Evolutionary conservation across 2,888 invertebrate genomes (phyloP).

Genomic region (Gandaritis pyraliata): DNA sequence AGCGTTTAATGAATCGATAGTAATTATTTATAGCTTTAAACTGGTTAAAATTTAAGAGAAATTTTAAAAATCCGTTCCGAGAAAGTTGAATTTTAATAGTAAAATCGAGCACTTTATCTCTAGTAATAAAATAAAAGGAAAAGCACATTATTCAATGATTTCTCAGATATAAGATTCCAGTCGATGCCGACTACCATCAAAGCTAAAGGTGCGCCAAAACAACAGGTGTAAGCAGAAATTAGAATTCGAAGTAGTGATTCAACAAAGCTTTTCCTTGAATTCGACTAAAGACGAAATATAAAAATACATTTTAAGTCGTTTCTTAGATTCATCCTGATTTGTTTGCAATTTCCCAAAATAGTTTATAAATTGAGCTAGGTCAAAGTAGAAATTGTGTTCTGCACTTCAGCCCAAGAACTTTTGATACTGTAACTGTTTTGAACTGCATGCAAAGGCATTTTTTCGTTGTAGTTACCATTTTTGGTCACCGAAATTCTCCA

Average conservation of each 20-base stretch:
- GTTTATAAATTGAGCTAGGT: not conserved
- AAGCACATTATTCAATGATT: not conserved
- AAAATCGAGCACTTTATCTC: conserved; percentile 9
- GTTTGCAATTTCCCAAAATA: not conserved
- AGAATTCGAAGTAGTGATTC: conserved; percentile 3
- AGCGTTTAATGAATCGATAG: conserved; percentile 53
- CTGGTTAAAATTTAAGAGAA: conserved; percentile 34
- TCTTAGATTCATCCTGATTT: conserved; percentile 12
- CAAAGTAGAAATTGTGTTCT: no score
- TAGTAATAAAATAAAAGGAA: not conserved
- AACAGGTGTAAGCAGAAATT: not conserved
- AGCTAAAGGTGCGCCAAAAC: not conserved
- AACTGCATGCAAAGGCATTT: no score
- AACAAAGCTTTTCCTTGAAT: conserved; percentile 10
- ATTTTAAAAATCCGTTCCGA: conserved; percentile 36
- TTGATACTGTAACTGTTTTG: no score
- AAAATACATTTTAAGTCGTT: conserved; percentile 11
- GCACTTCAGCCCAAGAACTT: no score
- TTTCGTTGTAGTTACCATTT: no score
- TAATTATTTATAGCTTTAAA: conserved; percentile 46
- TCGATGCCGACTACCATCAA: conserved; percentile 2
- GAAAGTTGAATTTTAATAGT: conserved; percentile 29
- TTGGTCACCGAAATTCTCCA: no score
- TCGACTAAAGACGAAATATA: conserved; percentile 9
- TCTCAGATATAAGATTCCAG: not conserved